Evolutionary conservation across 2,797 vertebrate genomes (phyloP).

Genomic region (Sebastes minor): DNA sequence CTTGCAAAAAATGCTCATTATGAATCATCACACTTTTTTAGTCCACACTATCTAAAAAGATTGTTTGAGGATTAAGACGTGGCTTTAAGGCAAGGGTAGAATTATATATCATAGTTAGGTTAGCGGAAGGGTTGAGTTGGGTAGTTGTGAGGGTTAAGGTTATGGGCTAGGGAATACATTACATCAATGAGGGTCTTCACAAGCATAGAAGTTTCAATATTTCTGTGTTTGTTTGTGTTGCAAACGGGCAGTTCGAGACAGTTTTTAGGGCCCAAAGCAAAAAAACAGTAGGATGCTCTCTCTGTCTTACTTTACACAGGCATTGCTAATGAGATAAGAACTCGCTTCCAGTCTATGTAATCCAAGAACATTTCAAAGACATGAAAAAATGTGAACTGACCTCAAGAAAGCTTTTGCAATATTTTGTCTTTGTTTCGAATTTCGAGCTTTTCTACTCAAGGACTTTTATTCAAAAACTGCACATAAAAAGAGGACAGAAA

Average conservation of each 20-base stretch:
- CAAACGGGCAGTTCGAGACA: not conserved
- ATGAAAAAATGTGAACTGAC: not conserved
- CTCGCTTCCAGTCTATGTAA: not conserved
- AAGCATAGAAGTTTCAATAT: not conserved
- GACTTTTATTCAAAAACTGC: not conserved
- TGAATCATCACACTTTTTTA: not conserved
- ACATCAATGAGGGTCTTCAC: not conserved
- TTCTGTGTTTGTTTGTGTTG: not conserved
- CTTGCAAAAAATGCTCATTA: not conserved
- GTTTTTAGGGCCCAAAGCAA: not conserved
- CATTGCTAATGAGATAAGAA: conserved; percentile 7
- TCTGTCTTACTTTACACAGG: not conserved
- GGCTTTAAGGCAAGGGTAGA: not conserved
- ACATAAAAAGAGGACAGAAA: not conserved
- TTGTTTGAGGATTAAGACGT: not conserved
- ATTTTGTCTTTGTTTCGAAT: not conserved
- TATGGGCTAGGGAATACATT: not conserved
- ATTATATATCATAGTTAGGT: not conserved
- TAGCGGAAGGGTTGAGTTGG: not conserved
- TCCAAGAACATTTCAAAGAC: not conserved
- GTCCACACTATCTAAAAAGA: not conserved
- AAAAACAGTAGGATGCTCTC: not conserved
- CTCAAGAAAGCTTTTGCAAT: not conserved
- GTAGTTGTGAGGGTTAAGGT: not conserved
- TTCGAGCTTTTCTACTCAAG: not conserved